Evolutionary conservation across 2,888 invertebrate species (phyloP), one percentile per base, ranked within the genome.

Genomic region (Nowickia ferox): DNA sequence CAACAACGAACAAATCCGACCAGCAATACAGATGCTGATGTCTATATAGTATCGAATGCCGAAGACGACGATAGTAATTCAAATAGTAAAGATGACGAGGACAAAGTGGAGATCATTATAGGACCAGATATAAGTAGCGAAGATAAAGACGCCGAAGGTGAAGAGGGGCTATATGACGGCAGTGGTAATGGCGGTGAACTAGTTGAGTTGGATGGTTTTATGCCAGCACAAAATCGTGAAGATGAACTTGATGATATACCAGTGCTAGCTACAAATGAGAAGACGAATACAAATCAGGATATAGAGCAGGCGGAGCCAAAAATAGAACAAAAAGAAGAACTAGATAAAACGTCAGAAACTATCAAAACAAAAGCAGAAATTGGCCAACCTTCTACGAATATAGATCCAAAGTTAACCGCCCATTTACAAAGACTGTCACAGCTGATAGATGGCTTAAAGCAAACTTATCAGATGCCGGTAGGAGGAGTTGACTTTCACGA

Each of bases 401-500:
- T 92, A 17, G 92, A 93, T 89, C 92, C 91, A 3, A 90, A 89
- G 13, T 79, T 93, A 11, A 91, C 92, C 2, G 91, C 91, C 3
- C 93, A 93, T 74, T 84, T 93, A 44, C 93, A 93, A 84, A 88
- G 93, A 13, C 78, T 93, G 0, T 91, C 93, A 0, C 93, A 93
- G 74, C 75, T 93, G 5, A 91, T 93, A 68, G 91, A 93, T 87
- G 93, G 92, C 22, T 86, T 93, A 1, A 91, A 92, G 84, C 88
- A 92, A 79, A 91, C 90, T 1, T 92, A 92, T 78, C 90, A 91
- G 59, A 88, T 89, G 30, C 89, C 90, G 0, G 89, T n/a, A n/a
- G n/a, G 1, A 30, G 30, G 89, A 1, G 83, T 78, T 9, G 88
- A 89, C 5, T 80, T 88, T 9, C 71, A 83, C 46, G 92, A 92